These are phyloP conservation scores for Lasioglossum calceatum DNA, from an alignment of 2,888 invertebrate species.

Conservation along the genomic window DNA sequence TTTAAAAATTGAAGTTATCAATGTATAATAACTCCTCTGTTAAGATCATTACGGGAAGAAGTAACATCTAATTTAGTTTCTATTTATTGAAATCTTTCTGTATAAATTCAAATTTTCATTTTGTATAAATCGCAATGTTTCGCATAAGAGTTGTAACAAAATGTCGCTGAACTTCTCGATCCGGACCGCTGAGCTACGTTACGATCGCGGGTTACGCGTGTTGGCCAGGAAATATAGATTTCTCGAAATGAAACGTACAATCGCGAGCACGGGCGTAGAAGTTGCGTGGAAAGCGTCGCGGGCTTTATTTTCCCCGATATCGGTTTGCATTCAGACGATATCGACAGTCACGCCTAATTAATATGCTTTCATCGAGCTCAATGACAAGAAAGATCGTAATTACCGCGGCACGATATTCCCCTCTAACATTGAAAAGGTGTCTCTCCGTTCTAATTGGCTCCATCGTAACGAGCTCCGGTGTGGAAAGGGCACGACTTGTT, in stretches of 20 bases:
- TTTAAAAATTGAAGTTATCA: no score
- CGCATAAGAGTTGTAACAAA: no score
- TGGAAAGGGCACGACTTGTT: slow-evolving; percentile 54
- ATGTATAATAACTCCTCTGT: no score
- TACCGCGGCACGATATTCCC: slow-evolving; percentile 30
- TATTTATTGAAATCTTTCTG: no score
- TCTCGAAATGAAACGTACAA: not conserved
- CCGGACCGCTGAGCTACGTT: not conserved
- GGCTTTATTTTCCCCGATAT: slow-evolving; percentile 6
- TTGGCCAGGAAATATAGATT: not conserved
- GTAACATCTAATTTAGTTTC: no score
- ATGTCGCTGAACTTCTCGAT: no score
- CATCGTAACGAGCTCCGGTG: slow-evolving; percentile 47
- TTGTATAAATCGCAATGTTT: no score
- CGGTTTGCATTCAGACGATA: not conserved
- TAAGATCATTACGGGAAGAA: no score
- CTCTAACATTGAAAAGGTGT: slow-evolving; percentile 54
- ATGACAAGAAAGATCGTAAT: slow-evolving; percentile 45
- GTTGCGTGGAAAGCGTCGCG: not conserved
- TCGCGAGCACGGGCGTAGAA: not conserved
- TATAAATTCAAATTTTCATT: no score
- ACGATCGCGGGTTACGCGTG: not conserved
- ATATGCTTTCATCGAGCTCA: slow-evolving; percentile 44
- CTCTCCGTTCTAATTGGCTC: slow-evolving; percentile 58
- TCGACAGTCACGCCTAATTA: slow-evolving; percentile 47